A percentile compares a stretch with the other conserved stretches of the same genome.
These are phyloP conservation scores for Gasterosteus aculeatus DNA, from an alignment of 2,113 vertebrate genomes.

Conservation along the genomic window DNA sequence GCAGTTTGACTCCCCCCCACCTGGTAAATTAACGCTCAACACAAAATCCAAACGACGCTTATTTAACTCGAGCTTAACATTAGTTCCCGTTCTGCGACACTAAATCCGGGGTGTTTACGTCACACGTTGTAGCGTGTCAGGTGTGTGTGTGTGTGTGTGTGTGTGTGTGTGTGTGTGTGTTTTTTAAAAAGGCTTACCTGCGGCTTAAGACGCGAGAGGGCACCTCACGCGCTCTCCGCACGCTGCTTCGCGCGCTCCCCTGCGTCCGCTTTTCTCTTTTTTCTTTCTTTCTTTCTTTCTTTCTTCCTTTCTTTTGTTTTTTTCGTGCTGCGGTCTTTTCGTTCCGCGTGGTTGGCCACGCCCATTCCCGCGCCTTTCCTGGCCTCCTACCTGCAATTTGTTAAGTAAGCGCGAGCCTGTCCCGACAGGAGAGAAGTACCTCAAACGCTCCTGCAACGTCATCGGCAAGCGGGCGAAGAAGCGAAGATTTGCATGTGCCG, in stretches of 20 bases:
- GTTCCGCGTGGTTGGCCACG: conserved; percentile 33
- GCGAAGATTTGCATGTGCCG: conserved; percentile 43
- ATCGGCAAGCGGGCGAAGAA: not conserved
- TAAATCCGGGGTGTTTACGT: not conserved
- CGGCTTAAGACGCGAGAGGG: not conserved
- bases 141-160: too few species aligned
- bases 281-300: too few species aligned
- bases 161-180: too few species aligned
- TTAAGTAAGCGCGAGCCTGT: too few species aligned
- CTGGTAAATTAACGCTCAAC: too few species aligned
- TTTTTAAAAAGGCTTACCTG: conserved; percentile 37
- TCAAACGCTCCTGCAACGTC: too few species aligned
- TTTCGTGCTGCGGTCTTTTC: too few species aligned
- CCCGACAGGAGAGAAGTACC: too few species aligned
- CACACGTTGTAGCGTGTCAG: conserved; percentile 3
- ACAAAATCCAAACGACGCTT: not conserved
- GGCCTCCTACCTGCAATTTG: too few species aligned
- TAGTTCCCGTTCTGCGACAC: not conserved
- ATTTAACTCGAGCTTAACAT: not conserved
- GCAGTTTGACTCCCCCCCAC: not conserved
- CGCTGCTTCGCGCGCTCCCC: too few species aligned
- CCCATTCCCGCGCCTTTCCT: conserved; percentile 28
- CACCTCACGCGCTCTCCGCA: not conserved
- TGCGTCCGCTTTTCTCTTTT: too few species aligned
- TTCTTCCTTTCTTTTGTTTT: too few species aligned